Conservation (phyloP, 2,113 vertebrate genomes). For the Leptodactylus fuscus region DNA sequence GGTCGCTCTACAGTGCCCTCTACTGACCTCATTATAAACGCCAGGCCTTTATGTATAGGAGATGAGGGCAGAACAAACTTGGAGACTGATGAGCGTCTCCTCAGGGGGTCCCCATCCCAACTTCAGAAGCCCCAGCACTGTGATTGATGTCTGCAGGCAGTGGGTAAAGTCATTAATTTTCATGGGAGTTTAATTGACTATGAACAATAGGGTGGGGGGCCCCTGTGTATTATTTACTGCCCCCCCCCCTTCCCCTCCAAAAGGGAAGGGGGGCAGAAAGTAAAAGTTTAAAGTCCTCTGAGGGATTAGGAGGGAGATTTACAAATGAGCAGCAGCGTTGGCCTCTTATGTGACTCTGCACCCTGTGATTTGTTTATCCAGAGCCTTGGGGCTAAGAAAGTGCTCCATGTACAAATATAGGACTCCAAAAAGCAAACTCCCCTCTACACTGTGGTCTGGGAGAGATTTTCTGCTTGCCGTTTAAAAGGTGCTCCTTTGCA, state of each 20-base stretch:
- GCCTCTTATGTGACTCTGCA: background rate
- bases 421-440: background rate
- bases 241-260: background rate
- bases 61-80: background rate
- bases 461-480: background rate
- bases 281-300: conserved; percentile 18
- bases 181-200: conserved; percentile 58
- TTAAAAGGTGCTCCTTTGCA: background rate
- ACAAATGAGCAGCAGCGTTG: background rate
- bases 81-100: conserved; percentile 17
- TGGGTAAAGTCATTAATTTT: conserved; percentile 50
- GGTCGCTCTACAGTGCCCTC: background rate
- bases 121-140: conserved; percentile 10
- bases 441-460: no score
- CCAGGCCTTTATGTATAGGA: conserved; percentile 5
- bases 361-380: conserved; percentile 30
- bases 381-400: conserved; percentile 4
- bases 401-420: background rate
- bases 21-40: conserved; percentile 9
- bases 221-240: conserved; percentile 2
- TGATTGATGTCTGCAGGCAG: conserved; percentile 49
- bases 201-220: conserved; percentile 18
- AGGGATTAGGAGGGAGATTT: conserved; percentile 30
- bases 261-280: conserved; percentile 21
- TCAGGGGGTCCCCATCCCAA: conserved; percentile 16